Percentiles rank a stretch among this genome's conserved stretches.
Conservation (phyloP, 2,113 vertebrate genomes). For the Oreochromis niloticus region DNA sequence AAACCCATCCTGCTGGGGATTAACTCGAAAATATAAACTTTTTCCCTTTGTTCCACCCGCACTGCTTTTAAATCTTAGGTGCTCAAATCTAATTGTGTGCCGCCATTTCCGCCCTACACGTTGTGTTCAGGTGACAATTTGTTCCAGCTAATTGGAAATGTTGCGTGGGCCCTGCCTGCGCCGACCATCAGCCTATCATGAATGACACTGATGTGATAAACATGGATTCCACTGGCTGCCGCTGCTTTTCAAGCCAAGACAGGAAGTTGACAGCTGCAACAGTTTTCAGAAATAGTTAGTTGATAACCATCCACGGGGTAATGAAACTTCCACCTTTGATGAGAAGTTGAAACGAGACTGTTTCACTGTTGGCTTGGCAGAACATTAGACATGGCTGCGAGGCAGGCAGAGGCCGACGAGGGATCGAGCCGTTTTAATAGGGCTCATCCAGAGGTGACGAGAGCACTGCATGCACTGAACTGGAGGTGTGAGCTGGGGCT, state of each 20-base stretch:
- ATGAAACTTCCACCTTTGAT: conserved; percentile 70
- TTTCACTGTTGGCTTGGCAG: conserved; percentile 60
- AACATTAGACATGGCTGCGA: conserved; percentile 58
- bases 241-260: conserved; percentile 20
- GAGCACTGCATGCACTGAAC: conserved; percentile 56
- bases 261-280: conserved; percentile 56
- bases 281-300: conserved; percentile 56
- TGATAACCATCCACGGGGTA: conserved; percentile 63
- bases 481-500: conserved; percentile 65
- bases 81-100: conserved; percentile 24
- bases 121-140: conserved; percentile 48
- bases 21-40: conserved; percentile 41
- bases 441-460: conserved; percentile 65
- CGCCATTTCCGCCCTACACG: conserved; percentile 1
- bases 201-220: conserved; percentile 51
- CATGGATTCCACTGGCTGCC: not conserved
- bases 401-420: conserved; percentile 39
- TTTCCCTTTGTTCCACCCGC: conserved; percentile 28
- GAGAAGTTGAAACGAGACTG: conserved; percentile 67
- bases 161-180: not conserved
- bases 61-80: not conserved
- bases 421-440: conserved; percentile 61
- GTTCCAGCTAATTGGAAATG: conserved; percentile 57
- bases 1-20: not conserved
- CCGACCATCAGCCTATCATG: conserved; percentile 40